Evolutionary conservation across 2,797 vertebrate species (phyloP).

Genomic region (Otolemur crassicaudatus): DNA sequence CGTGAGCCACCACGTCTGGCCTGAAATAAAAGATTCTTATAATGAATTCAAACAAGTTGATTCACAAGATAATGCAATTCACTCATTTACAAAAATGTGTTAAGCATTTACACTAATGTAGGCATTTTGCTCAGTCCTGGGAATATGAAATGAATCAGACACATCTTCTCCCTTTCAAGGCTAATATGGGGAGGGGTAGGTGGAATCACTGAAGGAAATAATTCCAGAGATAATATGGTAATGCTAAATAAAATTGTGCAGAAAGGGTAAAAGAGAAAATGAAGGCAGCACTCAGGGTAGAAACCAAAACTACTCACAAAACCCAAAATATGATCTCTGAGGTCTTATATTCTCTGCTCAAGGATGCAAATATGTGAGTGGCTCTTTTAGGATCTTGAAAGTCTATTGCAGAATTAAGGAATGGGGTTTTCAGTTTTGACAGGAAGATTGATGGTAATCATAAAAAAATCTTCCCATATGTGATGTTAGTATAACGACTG

Average conservation of each 20-base stretch:
- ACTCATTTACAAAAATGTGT: background rate
- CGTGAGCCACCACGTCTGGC: background rate
- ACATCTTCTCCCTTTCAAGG: background rate
- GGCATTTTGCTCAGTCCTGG: background rate
- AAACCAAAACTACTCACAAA: background rate
- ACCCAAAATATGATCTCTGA: background rate
- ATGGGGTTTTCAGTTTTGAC: constrained; percentile 4
- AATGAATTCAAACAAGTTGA: constrained; percentile 19
- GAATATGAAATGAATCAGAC: background rate
- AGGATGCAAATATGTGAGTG: constrained; percentile 15
- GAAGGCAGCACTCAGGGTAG: background rate
- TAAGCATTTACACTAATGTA: background rate
- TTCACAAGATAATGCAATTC: background rate
- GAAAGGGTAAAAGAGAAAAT: background rate
- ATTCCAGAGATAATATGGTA: background rate
- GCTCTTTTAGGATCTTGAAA: constrained; percentile 25
- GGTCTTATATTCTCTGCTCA: background rate
- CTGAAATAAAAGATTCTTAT: background rate
- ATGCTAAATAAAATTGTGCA: background rate
- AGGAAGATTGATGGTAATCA: constrained; percentile 23
- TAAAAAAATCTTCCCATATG: constrained; percentile 60
- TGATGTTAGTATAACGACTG: background rate
- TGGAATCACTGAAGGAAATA: background rate
- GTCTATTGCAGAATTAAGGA: constrained; percentile 57
- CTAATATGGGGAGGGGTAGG: background rate